A percentile compares a stretch with the other conserved stretches of the same genome.
Conservation (phyloP, 2,113 vertebrate species). For the Podocnemis expansa region DNA sequence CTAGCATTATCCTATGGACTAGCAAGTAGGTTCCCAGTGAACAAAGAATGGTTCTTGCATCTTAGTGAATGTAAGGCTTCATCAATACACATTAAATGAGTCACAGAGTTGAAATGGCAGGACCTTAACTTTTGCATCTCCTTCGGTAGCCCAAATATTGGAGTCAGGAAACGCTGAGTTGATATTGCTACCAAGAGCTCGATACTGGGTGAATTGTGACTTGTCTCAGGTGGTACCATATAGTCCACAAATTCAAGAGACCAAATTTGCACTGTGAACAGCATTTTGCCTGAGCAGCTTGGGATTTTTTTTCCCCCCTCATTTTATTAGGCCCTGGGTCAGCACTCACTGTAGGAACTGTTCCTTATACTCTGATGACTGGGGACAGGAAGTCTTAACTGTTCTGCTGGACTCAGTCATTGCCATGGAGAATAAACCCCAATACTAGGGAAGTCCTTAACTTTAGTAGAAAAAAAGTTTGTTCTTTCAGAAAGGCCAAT, state of each 20-base stretch:
- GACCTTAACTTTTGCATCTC: not conserved
- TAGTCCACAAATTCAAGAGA: not conserved
- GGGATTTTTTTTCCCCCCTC: not conserved
- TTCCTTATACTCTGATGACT: not conserved
- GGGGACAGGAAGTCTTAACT: not conserved
- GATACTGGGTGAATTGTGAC: not conserved
- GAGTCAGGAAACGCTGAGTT: not conserved
- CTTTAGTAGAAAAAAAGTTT: not conserved
- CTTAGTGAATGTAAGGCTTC: not conserved
- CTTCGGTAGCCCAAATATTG: not conserved
- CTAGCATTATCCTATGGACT: too few species aligned
- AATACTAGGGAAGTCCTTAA: not conserved
- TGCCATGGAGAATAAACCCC: not conserved
- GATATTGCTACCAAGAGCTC: not conserved
- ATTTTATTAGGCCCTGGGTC: not conserved
- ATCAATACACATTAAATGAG: not conserved
- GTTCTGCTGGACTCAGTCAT: not conserved
- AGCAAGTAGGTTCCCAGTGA: not conserved
- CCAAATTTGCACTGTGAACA: not conserved
- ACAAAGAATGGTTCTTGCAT: not conserved
- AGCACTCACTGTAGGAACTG: not conserved
- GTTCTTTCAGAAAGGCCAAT: not conserved
- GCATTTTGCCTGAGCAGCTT: not conserved
- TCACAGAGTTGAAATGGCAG: not conserved
- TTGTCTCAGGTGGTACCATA: not conserved